Base-by-base conservation (phyloP, 2,888 invertebrate genomes). In the Scaptomyza polygonia region DNA sequence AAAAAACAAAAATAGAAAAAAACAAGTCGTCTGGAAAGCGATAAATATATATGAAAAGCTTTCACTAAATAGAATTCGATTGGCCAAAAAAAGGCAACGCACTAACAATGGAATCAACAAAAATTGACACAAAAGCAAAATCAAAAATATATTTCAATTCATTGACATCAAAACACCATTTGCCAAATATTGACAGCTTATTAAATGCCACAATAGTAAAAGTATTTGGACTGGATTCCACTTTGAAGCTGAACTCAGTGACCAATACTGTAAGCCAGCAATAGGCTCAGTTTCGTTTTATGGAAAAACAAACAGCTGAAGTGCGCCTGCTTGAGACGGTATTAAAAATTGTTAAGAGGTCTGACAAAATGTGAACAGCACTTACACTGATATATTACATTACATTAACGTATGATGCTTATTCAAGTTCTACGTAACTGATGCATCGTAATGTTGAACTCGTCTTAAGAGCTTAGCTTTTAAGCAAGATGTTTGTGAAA, bases 131-230 rank as follows among this genome's bases (percentile, higher is more conserved):
- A 69, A 62, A 79, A 52, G 61, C 69, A 73, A 21, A 4, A n/a
- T 4, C 21, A 62, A 55, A 30, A 67, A 71, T 54, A 73, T 52
- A 57, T 48, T 63, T 49, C 61, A 67, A 61, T 77, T 72, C 75
- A 76, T 47, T 80, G 77, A 78, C 82, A 84, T 84, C 65, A 72
- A 82, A 84, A 78, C 80, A 79, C 77, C 72, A 77, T 84, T 77
- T 75, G 75, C 77, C 74, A 73, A 71, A 36, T 11, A 72, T 65
- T 65, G 77, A 64, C 58, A 73, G 62, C 73, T 80, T 71, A 74
- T 79, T 81, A 77, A 68, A 55, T 67, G 58, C 65, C 72, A 34
- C 62, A 69, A 53, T 49, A 59, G 74, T 63, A 61, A 67, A 66
- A 71, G 65, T 67, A 70, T 70, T 75, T 75, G 63, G 54, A 57